A percentile compares a stretch with the other conserved stretches of the same genome.
Conservation (phyloP, 2,888 invertebrate genomes). For the Phyllotreta striolata region DNA sequence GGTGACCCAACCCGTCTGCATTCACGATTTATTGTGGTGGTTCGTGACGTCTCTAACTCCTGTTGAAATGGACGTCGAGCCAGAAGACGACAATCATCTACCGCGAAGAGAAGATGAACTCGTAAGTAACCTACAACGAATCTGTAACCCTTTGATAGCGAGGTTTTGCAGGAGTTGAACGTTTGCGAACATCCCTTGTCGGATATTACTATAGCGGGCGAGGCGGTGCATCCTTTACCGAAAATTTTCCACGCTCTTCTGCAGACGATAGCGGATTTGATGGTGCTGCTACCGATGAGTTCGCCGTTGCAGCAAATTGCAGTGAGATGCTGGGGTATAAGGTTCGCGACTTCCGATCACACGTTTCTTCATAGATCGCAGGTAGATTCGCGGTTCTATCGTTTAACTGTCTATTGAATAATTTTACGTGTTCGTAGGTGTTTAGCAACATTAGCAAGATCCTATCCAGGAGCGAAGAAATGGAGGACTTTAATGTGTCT, state of each 20-base stretch:
- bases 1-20: slow-evolving; percentile 87
- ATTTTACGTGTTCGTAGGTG: slow-evolving; percentile 61
- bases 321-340: slow-evolving; percentile 91
- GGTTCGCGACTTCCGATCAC: slow-evolving; percentile 89
- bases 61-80: slow-evolving; percentile 62
- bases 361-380: slow-evolving; percentile 81
- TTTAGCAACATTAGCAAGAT: slow-evolving; percentile 97
- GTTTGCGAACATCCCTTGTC: slow-evolving; percentile 81
- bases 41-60: slow-evolving; percentile 86
- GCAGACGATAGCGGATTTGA: slow-evolving; percentile 91
- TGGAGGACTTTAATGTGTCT: slow-evolving; percentile 65
- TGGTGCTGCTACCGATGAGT: slow-evolving; percentile 86
- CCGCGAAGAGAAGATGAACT: slow-evolving; percentile 59
- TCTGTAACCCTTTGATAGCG: slow-evolving; percentile 24
- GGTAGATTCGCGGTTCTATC: slow-evolving; percentile 36
- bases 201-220: slow-evolving; percentile 80
- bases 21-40: slow-evolving; percentile 98
- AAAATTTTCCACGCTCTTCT: slow-evolving; percentile 80
- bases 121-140: slow-evolving; percentile 44
- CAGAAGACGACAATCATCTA: slow-evolving; percentile 65
- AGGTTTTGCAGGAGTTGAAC: slow-evolving; percentile 62
- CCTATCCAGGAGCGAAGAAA: slow-evolving; percentile 89
- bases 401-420: too few relatives aligned
- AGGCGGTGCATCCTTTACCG: slow-evolving; percentile 70
- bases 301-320: slow-evolving; percentile 91